phyloP scores from a whole-genome alignment of 2,888 invertebrate species.

The Anticlea derivata region DNA sequence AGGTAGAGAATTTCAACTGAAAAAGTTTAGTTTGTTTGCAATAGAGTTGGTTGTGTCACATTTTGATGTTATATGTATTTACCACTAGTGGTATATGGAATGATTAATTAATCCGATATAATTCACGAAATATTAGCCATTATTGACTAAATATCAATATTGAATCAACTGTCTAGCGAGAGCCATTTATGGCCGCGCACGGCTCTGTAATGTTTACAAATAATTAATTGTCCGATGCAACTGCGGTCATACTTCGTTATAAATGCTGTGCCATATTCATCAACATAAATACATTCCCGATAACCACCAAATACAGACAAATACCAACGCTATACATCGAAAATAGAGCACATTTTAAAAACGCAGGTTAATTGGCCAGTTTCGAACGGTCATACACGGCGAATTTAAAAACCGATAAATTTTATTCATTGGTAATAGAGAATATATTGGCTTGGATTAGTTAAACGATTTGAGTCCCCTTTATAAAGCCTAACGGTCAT shows the following conservation, averaged over 20 bases:
- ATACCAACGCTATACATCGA: constrained; percentile 37
- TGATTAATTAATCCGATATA: constrained; percentile 19
- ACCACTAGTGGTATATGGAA: background rate
- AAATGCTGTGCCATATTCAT: constrained; percentile 71
- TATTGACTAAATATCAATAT: constrained; percentile 50
- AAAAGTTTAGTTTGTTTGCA: no score
- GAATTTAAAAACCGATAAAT: constrained; percentile 76
- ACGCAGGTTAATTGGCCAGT: constrained; percentile 35
- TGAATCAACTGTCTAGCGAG: constrained; percentile 42
- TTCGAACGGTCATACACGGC: constrained; percentile 62
- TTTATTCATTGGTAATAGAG: constrained; percentile 78
- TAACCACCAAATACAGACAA: constrained; percentile 32
- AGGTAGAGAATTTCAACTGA: no score
- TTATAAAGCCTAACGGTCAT: constrained; percentile 35
- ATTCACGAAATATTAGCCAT: constrained; percentile 33
- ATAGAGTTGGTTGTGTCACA: no score
- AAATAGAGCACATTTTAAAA: constrained; percentile 37
- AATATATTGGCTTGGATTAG: constrained; percentile 81
- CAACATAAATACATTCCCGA: constrained; percentile 54
- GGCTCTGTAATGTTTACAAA: constrained; percentile 75
- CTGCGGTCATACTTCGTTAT: constrained; percentile 75
- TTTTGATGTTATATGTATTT: no score
- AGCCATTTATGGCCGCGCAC: constrained; percentile 66
- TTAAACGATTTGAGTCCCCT: constrained; percentile 57
- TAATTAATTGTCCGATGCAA: constrained; percentile 81